Base-by-base conservation (phyloP, 2,797 vertebrate genomes). In the Toxotes lorentzi region DNA sequence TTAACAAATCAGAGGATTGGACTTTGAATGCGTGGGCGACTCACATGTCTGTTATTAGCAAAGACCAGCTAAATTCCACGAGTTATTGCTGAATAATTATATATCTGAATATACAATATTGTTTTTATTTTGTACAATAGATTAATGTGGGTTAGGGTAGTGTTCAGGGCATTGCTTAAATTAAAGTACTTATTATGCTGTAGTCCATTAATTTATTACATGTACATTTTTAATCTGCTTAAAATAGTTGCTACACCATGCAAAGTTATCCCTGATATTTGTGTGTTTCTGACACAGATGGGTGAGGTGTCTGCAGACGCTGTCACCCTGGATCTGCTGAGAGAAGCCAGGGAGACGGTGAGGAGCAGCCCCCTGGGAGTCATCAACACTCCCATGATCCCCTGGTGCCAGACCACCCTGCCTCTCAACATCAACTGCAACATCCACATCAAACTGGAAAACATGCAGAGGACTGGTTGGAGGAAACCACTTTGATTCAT, bases 391-490 rank as follows among this genome's bases (percentile, higher is more conserved):
- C 95, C 95, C 67, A 90, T 93, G 80, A 94, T 96, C 66, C 56
- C 85, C 30, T 94, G 92, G 92, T 72, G 78, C 51, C 94, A 94
- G 82, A 96, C 94, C 24, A 87, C 92, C 14, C 78, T 96, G 56
- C 92, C 93, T 3, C 84, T 87, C 19, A 61, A 65, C 50, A 11
- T 79, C 47, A 21, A 63, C 76, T 90, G 92, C 84, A 89, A 88
- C 43, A 65, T 95, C 69, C 83, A 94, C 58, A 83, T 96, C 70
- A 96, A 96, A 83, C 82, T 96, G 81, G 95, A 96, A 86, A 96
- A 95, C 94, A 92, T 96, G 95, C 96, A 96, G 86, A 91, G 71
- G 70, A 96, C 94, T 0, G 96, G 95, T 95, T 0, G 9, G 91
- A 80, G 16, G 56, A 30, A 32, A 45, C 12, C 34, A 11, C 43